Base-by-base conservation (phyloP, 2,797 vertebrate genomes). In the Xenops minutus region DNA sequence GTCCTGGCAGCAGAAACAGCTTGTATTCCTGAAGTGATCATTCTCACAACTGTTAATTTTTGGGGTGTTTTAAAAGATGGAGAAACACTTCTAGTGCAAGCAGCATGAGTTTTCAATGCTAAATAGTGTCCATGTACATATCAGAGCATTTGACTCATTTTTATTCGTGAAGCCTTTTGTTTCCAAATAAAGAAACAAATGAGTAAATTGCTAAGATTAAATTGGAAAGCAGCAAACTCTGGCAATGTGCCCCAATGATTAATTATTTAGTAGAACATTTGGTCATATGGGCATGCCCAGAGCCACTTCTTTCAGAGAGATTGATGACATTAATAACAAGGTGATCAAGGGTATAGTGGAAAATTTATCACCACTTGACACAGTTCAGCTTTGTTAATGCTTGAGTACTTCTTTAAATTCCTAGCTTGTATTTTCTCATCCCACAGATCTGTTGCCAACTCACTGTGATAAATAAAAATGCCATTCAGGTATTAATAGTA, bases 261-360 rank as follows among this genome's bases (percentile, higher is more conserved):
- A 91, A 93, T 94, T 93, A 86, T 89, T 92, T 62, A 91, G 54
- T 44, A 88, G 89, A 89, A 92, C 64, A 73, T 54, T 92, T 85
- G 85, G 81, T 88, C 91, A 78, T 68, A 27, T 15, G 39, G 80
- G 24, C 73, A 73, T 90, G 88, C 85, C 88, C 51, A 68, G 55
- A 86, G 94, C 69, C 58, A 77, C 71, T 82, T 93, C 62, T 80
- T 59, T 55, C 41, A 54, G 59, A 72, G 81, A 96, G 89, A 96
- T 85, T 92, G 89, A 97, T 94, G 91, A 78, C 66, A 36, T 93
- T 92, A 92, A 93, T 92, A 94, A 93, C 58, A 78, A 85, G 69
- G 84, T 92, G 85, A 92, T 69, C 55, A 62, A 75, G 73, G 73
- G 9, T 52, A 30, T 7, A 54, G 64, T 26, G 75, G 67, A 89